Evolutionary conservation across 1,140 invertebrate genomes (phyloP).

Genomic region (Leptinotarsa undecemlineata): DNA sequence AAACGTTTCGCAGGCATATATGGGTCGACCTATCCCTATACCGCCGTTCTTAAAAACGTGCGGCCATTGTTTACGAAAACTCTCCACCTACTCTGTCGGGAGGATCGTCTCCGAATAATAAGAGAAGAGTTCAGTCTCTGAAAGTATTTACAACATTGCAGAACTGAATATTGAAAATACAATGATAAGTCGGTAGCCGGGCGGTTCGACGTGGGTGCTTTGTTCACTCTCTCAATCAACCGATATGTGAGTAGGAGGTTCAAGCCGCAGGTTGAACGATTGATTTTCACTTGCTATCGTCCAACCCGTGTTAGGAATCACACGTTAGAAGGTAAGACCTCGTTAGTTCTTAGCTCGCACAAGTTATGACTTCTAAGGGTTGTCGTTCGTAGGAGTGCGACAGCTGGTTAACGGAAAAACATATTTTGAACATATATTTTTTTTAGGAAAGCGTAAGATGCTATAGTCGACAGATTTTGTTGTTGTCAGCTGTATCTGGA

Average conservation of each 20-base stretch:
- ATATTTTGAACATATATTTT: neutral
- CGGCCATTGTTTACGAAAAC: neutral
- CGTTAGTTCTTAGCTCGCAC: no score
- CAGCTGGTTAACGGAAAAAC: no score
- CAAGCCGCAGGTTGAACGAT: no score
- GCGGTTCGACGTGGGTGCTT: no score
- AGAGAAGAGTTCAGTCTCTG: neutral
- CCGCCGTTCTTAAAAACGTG: neutral
- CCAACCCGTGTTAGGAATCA: neutral
- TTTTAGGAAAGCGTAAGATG: neutral
- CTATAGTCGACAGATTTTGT: neutral
- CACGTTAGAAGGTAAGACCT: no score
- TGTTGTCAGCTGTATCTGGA: neutral
- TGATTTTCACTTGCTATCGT: no score
- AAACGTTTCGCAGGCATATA: neutral
- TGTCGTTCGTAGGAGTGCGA: no score
- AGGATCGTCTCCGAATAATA: neutral
- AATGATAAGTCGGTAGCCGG: no score
- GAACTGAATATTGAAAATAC: neutral
- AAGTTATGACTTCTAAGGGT: no score
- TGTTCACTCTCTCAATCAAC: no score
- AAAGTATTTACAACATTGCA: neutral
- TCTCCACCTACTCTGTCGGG: no score
- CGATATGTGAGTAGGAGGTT: no score
- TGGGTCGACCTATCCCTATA: neutral